Base-by-base conservation (phyloP, 2,797 vertebrate genomes). In the Sebastes miniatus region DNA sequence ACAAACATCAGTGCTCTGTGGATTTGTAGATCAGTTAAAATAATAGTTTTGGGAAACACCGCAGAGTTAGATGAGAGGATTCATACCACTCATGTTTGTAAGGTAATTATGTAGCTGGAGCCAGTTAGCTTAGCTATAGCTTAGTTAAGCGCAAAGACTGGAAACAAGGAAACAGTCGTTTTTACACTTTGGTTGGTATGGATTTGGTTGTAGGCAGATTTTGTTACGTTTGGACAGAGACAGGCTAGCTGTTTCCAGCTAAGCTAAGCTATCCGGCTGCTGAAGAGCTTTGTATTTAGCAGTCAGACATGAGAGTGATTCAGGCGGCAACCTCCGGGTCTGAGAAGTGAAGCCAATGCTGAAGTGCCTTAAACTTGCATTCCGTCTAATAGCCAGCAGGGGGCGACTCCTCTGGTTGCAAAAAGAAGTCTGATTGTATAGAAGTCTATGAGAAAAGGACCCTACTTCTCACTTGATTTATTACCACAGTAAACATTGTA, bases 21-120 rank as follows among this genome's bases (percentile, higher is more conserved):
- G 54, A 56, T 14, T 20, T 54, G 61, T 7, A 20, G 13, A 67
- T 75, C 8, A 73, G 50, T 79, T 73, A 63, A 58, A 82, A 24
- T 32, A 39, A 16, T 27, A 8, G 16, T 32, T 22, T 20, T 3
- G 3, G 12, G 22, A 22, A 36, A 67, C 43, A 50, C 9, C 5
- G 22, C 24, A 4, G 2, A 52, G 14, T 8, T 24, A 18, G 5
- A 31, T 27, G 3, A 64, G 32, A 31, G 12, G 13, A 43, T 43
- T 39, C 9, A 39, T 59, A 14, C 4, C 56, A 6, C 4, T 27
- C 1, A 14, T 31, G 16, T 58, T 11, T 58, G 6, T 58, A 43
- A 43, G 18, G 2, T 58, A 29, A 34, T 50, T 34, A 24, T 34
- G 16, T 20, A 34, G 27, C 57, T 39, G 9, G 5, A 69, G 39